Percentiles rank a stretch among this genome's conserved stretches.
phyloP scores from a whole-genome alignment of 2,888 invertebrate species.

The Zygogramma bicolorata region DNA sequence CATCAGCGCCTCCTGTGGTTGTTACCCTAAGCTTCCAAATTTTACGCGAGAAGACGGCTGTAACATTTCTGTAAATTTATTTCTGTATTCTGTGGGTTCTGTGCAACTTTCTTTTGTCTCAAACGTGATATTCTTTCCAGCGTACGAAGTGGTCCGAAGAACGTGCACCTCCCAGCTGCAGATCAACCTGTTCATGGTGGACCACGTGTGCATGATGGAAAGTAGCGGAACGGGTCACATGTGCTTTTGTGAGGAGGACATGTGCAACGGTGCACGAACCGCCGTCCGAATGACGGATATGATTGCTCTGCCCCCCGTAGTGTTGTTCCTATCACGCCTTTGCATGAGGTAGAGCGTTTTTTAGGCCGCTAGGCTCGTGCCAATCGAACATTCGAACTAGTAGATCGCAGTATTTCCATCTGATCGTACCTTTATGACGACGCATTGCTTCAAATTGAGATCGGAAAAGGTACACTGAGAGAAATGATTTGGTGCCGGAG shows the following conservation, averaged over 20 bases:
- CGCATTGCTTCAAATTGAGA: slow-evolving; percentile 12
- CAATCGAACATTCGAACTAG: slow-evolving; percentile 19
- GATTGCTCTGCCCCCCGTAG: slow-evolving; percentile 50
- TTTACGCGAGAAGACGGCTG: too few relatives aligned
- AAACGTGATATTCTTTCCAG: slow-evolving; percentile 70
- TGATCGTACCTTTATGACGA: not conserved
- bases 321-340: slow-evolving; percentile 54
- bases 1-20: too few relatives aligned
- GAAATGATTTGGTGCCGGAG: not conserved
- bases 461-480: not conserved
- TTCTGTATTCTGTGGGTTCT: too few relatives aligned
- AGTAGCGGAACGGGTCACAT: slow-evolving; percentile 97
- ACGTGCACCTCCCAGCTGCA: slow-evolving; percentile 94
- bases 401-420: not conserved
- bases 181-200: slow-evolving; percentile 97
- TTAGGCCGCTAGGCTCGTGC: slow-evolving; percentile 26
- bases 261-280: slow-evolving; percentile 80
- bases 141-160: slow-evolving; percentile 89
- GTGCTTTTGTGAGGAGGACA: slow-evolving; percentile 98
- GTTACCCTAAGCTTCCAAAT: too few relatives aligned
- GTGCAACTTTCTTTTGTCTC: too few relatives aligned
- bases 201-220: slow-evolving; percentile 99
- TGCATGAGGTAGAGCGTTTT: slow-evolving; percentile 56
- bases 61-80: too few relatives aligned
- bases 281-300: slow-evolving; percentile 27